Conservation (phyloP, 2,797 vertebrate species). For the Sardinella longiceps region DNA sequence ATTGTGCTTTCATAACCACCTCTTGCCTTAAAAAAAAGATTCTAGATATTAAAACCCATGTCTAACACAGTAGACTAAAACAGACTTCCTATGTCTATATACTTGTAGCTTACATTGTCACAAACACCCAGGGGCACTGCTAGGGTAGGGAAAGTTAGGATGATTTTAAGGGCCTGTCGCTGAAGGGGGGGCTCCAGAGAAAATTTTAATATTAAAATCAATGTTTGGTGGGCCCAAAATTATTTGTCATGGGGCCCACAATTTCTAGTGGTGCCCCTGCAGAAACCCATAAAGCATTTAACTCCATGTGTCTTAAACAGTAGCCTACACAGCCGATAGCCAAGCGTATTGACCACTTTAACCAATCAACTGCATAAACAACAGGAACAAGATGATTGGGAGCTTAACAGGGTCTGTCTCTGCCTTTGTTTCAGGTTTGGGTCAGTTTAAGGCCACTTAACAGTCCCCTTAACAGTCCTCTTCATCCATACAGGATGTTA, state of each 20-base stretch:
- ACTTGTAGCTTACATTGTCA: too few relatives aligned
- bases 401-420: background rate
- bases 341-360: conserved; percentile 8
- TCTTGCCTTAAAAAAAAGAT: background rate
- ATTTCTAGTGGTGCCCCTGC: too few relatives aligned
- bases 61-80: background rate
- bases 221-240: too few relatives aligned
- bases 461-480: background rate
- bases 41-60: background rate
- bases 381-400: background rate
- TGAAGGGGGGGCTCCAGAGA: too few relatives aligned
- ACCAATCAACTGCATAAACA: background rate
- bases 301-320: background rate
- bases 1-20: background rate
- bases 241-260: too few relatives aligned
- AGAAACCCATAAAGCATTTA: background rate
- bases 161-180: too few relatives aligned
- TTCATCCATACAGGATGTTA: background rate
- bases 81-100: too few relatives aligned
- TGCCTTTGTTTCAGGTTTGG: background rate
- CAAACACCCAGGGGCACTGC: too few relatives aligned
- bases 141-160: too few relatives aligned
- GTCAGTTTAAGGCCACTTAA: background rate
- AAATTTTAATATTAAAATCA: too few relatives aligned
- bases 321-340: background rate